Evolutionary conservation across 2,888 invertebrate genomes (phyloP).

Genomic region (Pachycephus smyrnensis): DNA sequence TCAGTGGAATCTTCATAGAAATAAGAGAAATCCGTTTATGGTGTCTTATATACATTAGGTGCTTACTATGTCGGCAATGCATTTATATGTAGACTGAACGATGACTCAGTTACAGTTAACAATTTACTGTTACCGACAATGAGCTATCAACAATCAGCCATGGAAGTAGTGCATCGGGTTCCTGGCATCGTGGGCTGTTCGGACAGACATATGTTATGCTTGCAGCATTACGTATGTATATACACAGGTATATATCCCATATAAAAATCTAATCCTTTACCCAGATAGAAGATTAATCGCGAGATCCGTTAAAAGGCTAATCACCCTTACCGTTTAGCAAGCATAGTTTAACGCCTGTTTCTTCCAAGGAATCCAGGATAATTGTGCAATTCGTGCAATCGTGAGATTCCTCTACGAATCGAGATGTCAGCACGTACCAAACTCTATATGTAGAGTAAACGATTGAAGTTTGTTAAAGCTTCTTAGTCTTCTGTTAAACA

Average conservation of each 20-base stretch:
- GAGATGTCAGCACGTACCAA: not conserved
- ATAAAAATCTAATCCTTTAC: not conserved
- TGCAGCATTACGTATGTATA: not conserved
- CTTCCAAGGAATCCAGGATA: not conserved
- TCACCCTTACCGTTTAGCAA: not conserved
- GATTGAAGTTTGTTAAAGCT: not conserved
- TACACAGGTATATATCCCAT: not conserved
- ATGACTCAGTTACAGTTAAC: not conserved
- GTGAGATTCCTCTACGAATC: not conserved
- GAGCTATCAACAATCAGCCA: not conserved
- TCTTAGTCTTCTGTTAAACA: not conserved
- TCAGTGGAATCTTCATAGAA: not conserved
- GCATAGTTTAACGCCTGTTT: not conserved
- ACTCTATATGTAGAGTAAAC: not conserved
- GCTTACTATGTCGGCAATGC: not conserved
- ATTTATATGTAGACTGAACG: not conserved
- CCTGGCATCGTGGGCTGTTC: not conserved
- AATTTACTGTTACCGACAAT: not conserved
- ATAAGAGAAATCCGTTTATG: not conserved
- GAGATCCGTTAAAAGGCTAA: not conserved
- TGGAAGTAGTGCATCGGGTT: not conserved
- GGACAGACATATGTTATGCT: not conserved
- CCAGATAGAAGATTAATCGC: not conserved
- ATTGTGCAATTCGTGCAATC: not conserved
- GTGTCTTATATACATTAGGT: not conserved